A percentile compares a stretch with the other conserved stretches of the same genome.
Conservation (phyloP, 2,797 vertebrate genomes). For the Thaleichthys pacificus region DNA sequence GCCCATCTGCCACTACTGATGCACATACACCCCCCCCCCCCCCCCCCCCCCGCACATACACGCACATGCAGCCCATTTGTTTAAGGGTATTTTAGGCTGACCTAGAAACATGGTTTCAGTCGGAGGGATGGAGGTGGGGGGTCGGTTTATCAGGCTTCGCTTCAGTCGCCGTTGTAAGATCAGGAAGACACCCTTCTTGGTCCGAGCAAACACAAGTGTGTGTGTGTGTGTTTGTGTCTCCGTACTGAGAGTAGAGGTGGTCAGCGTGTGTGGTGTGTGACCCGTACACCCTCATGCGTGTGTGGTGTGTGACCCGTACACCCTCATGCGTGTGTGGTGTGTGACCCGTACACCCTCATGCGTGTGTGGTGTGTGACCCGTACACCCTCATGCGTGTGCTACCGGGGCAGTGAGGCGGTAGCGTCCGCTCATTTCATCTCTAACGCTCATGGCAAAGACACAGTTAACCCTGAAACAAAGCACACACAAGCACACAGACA, state of each 20-base stretch:
- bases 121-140: too few species aligned
- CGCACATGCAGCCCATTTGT: constrained; percentile 44
- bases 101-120: constrained; percentile 46
- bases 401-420: constrained; percentile 26
- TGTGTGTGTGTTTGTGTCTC: neutral
- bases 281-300: neutral
- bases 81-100: constrained; percentile 36
- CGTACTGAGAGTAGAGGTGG: neutral
- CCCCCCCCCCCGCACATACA: neutral
- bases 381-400: neutral
- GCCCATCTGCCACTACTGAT: constrained; percentile 16
- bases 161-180: constrained; percentile 31
- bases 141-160: constrained; percentile 18
- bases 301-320: neutral
- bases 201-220: constrained; percentile 10
- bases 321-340: neutral
- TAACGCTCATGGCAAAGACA: constrained; percentile 41
- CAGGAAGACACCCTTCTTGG: constrained; percentile 17
- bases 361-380: neutral
- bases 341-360: neutral
- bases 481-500: constrained; percentile 8
- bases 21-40: neutral
- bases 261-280: neutral
- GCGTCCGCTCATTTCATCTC: constrained; percentile 34
- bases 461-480: constrained; percentile 56